phyloP scores from a whole-genome alignment of 2,888 invertebrate genomes.

The Allophyes oxyacanthae region DNA sequence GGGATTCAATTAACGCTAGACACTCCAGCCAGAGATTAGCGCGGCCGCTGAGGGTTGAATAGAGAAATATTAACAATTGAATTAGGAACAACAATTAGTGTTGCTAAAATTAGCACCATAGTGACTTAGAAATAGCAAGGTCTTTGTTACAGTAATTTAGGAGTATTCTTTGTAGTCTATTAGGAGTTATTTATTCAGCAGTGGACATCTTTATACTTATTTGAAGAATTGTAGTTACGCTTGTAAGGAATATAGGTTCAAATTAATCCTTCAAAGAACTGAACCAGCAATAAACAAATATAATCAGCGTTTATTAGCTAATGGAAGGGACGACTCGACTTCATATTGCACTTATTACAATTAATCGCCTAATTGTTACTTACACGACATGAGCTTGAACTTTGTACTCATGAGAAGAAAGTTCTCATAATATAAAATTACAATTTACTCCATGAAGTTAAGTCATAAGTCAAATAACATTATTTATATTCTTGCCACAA shows the following conservation, averaged over 20 bases:
- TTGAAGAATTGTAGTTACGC: neutral
- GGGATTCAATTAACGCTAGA: constrained; percentile 75
- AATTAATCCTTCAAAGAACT: constrained; percentile 8
- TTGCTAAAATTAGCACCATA: constrained; percentile 65
- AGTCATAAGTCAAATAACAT: too few species aligned
- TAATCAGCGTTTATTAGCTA: constrained; percentile 56
- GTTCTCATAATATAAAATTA: constrained; percentile 67
- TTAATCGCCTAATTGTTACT: constrained; percentile 76
- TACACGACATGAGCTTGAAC: constrained; percentile 61
- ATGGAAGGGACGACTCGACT: constrained; percentile 60
- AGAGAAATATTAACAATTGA: constrained; percentile 66
- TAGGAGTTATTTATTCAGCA: neutral
- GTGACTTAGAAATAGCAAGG: constrained; percentile 47
- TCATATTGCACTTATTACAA: constrained; percentile 80
- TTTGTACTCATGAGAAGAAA: constrained; percentile 63
- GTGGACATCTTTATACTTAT: neutral
- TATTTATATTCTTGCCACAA: too few species aligned
- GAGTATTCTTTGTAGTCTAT: constrained; percentile 25
- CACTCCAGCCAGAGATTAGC: constrained; percentile 62
- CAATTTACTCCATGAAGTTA: too few species aligned
- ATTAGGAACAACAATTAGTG: constrained; percentile 62
- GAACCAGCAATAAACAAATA: constrained; percentile 50
- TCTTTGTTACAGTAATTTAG: constrained; percentile 53
- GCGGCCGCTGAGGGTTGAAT: constrained; percentile 57
- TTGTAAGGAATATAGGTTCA: constrained; percentile 9